phyloP scores from a whole-genome alignment of 2,797 vertebrate species.

The Acanthis flammea region DNA sequence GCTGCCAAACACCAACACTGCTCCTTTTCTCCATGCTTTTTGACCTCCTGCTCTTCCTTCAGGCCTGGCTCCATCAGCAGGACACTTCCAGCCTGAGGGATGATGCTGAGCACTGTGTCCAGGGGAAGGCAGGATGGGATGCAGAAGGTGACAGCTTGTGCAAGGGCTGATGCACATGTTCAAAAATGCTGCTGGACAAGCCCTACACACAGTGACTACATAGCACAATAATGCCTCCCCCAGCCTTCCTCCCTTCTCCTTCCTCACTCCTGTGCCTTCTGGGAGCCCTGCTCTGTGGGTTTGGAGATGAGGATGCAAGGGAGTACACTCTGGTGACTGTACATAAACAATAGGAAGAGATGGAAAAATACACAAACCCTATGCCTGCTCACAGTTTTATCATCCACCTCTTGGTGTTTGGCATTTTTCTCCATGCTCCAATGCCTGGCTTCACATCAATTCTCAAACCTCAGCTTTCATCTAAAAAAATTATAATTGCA shows the following conservation, averaged over 20 bases:
- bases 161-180: neutral
- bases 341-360: neutral
- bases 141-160: neutral
- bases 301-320: neutral
- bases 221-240: neutral
- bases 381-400: neutral
- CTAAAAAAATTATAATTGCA: neutral
- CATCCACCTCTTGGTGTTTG: neutral
- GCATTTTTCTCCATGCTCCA: neutral
- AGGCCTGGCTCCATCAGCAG: neutral
- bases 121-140: neutral
- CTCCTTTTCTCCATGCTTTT: neutral
- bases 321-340: neutral
- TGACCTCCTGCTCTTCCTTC: neutral
- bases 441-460: neutral
- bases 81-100: neutral
- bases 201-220: neutral
- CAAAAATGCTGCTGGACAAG: constrained; percentile 17
- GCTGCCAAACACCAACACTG: neutral
- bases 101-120: neutral
- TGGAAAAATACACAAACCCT: neutral
- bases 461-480: neutral
- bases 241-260: neutral
- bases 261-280: neutral
- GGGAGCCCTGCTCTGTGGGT: neutral